Percentiles rank a stretch among this genome's conserved stretches.
phyloP scores from a whole-genome alignment of 2,888 invertebrate species.

The Scaptodrosophila latifasciaeformis region DNA sequence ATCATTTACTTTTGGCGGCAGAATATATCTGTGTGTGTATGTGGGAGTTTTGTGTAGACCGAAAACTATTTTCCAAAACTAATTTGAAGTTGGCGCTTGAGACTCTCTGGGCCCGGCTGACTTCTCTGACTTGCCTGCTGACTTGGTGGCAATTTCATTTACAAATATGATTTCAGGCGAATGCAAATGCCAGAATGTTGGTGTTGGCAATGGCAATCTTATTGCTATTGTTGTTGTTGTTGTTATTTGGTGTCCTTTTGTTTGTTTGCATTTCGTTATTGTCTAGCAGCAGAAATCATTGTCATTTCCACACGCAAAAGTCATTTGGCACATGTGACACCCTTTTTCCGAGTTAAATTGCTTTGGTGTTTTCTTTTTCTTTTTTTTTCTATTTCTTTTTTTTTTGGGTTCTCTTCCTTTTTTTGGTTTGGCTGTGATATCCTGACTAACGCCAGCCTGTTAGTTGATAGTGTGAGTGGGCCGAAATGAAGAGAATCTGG shows the following conservation, averaged over 20 bases:
- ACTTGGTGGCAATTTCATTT: constrained; percentile 54
- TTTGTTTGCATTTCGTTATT: constrained; percentile 69
- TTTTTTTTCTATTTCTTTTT: constrained; percentile 28
- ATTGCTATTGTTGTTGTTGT: background rate
- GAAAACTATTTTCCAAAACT: constrained; percentile 45
- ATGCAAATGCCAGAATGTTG: constrained; percentile 57
- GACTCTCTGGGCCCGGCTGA: no score
- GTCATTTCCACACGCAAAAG: constrained; percentile 70
- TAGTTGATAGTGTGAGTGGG: background rate
- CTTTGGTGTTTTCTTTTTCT: constrained; percentile 39
- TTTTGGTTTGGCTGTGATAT: background rate
- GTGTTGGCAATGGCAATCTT: constrained; percentile 32
- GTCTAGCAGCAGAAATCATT: constrained; percentile 66
- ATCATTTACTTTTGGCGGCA: constrained; percentile 47
- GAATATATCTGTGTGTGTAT: constrained; percentile 13
- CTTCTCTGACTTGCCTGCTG: constrained; percentile 6
- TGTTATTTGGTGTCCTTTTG: constrained; percentile 23
- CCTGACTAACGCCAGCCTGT: no score
- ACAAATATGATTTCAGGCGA: constrained; percentile 67
- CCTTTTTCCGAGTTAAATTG: constrained; percentile 65
- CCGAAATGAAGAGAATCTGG: constrained; percentile 8
- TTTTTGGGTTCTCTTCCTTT: constrained; percentile 9
- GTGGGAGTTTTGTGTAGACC: constrained; percentile 9
- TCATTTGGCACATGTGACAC: constrained; percentile 71
- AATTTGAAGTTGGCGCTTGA: constrained; percentile 58